phyloP scores from a whole-genome alignment of 2,797 vertebrate genomes.

The Botia kubotai region DNA sequence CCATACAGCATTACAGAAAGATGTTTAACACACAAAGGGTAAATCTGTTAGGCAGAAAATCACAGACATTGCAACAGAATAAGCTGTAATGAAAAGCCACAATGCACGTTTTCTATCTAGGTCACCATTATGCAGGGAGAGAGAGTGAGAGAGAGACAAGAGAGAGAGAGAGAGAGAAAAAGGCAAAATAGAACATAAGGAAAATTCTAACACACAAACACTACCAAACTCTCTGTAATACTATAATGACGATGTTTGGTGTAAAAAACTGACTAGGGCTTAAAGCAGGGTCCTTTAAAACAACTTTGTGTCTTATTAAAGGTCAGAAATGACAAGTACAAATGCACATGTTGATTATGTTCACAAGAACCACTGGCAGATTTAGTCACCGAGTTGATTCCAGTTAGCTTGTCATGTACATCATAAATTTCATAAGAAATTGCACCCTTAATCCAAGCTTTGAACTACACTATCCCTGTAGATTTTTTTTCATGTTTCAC shows the following conservation, averaged over 20 bases:
- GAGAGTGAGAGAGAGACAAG: constrained; percentile 45
- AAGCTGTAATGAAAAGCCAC: constrained; percentile 48
- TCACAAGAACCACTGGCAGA: constrained; percentile 32
- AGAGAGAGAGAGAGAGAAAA: constrained; percentile 42
- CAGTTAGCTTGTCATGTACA: constrained; percentile 43
- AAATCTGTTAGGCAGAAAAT: constrained; percentile 46
- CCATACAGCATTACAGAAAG: constrained; percentile 37
- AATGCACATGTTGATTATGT: constrained; percentile 34
- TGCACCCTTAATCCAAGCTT: constrained; percentile 49
- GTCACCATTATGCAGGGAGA: constrained; percentile 49
- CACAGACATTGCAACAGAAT: constrained; percentile 52
- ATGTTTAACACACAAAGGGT: constrained; percentile 49
- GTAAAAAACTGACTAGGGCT: neutral
- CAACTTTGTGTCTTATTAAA: constrained; percentile 17
- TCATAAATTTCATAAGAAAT: constrained; percentile 41
- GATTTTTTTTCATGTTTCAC: constrained; percentile 43
- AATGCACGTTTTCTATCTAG: constrained; percentile 48
- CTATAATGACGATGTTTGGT: constrained; percentile 19
- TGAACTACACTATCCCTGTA: constrained; percentile 44
- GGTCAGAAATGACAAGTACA: constrained; percentile 13
- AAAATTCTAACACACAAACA: constrained; percentile 26
- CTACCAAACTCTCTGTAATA: constrained; percentile 18
- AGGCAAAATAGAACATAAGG: constrained; percentile 33
- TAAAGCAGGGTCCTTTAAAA: constrained; percentile 32
- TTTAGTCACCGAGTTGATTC: constrained; percentile 35